Evolutionary conservation across 1,140 invertebrate species (phyloP), one percentile per base, ranked within the genome.

Genomic region (Lutraria rhynchaena): DNA sequence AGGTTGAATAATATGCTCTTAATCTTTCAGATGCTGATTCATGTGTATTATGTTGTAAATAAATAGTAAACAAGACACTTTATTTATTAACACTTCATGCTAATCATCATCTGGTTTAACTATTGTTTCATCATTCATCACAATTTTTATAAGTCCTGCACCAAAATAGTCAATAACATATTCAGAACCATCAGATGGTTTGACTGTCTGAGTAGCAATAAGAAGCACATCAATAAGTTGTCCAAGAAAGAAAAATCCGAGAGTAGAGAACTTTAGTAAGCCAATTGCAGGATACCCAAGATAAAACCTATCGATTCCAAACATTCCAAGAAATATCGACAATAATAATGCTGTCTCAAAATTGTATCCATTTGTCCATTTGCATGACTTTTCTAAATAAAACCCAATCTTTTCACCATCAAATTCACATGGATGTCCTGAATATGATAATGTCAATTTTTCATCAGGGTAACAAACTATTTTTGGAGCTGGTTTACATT

Each of bases 251-350:
- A 99, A 95, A 89, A 99, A 99, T 7, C 98, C 98, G 33, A 99
- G 93, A 0, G 98, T 99, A 90, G 97, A 97, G 84, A 99, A 94
- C 92, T 99, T 99, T 9, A 98, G 94, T 58, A 99, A 92, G 1
- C 98, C 93, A 82, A 99, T 95, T 27, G 97, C 98, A 61, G 97
- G 97, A 92, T 99, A 99, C 22, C 98, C 98, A 3, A 99, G 93
- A 90, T 99, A 99, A 92, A 99, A 99, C 83, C 98, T 93, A 92
- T 99, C 98, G 19, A 97, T 94, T n/a, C 98, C 98, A 93, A 99
- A 98, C 96, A 98, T 98, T 33, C 98, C 98, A 24, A 94, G 89
- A 89, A 99, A 99, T 57, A 99, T 96, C 1, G 98, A 99, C 0
- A 99, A 93, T 19, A 99, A 90, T 61, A 99, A 91, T 0, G 98